phyloP scores from a whole-genome alignment of 2,113 vertebrate genomes.

The Climacteris rufus region DNA sequence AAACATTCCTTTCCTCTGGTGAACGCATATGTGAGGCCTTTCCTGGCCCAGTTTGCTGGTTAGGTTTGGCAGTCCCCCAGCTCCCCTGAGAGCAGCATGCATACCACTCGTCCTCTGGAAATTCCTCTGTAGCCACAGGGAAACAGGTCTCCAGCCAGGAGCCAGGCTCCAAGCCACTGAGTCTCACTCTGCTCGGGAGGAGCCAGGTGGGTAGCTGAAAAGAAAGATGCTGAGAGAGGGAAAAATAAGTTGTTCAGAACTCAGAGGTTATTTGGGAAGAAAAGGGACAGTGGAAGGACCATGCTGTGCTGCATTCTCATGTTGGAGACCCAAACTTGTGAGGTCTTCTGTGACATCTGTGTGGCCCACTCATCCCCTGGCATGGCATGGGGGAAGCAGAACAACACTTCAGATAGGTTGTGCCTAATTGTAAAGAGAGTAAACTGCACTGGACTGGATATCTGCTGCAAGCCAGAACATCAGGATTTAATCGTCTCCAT shows the following conservation, averaged over 20 bases:
- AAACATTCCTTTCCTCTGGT: conserved; percentile 43
- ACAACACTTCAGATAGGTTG: neutral
- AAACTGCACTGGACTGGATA: neutral
- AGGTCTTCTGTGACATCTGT: neutral
- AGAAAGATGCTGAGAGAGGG: neutral
- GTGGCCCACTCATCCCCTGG: rapidly evolving
- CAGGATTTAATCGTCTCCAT: neutral
- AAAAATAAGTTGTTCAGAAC: neutral
- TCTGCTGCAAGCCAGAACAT: neutral
- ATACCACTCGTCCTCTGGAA: conserved; percentile 1
- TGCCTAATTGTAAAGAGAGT: neutral
- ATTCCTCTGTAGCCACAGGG: conserved; percentile 39
- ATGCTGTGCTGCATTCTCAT: neutral
- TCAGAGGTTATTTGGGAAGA: neutral
- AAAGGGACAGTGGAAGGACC: neutral
- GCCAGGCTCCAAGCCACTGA: neutral
- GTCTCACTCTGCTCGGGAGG: neutral
- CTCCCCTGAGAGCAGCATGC: neutral
- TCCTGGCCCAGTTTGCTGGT: conserved; percentile 1
- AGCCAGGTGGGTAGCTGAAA: conserved; percentile 9
- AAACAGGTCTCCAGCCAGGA: conserved; percentile 19
- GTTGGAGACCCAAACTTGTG: neutral
- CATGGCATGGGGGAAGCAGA: neutral
- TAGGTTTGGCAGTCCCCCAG: neutral
- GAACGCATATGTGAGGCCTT: neutral